These are phyloP conservation scores for Actenoides lindsayi DNA, from an alignment of 2,113 vertebrate species.

Conservation along the genomic window DNA sequence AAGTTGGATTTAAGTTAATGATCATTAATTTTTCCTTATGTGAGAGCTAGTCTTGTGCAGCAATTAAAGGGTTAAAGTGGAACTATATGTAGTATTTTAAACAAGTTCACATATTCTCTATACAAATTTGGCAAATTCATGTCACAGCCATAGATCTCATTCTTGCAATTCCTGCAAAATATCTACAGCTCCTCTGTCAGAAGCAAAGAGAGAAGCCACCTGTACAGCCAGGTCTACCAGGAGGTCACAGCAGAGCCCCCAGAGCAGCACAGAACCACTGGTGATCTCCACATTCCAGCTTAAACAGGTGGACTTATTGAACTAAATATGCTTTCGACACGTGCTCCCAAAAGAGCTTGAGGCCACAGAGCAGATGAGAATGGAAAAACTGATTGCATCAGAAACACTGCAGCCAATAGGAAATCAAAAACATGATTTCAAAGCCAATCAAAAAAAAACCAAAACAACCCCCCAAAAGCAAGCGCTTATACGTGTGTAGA, in stretches of 20 bases:
- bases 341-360: constrained; percentile 17
- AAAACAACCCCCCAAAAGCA: constrained; percentile 42
- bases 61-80: not conserved
- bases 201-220: not conserved
- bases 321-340: constrained; percentile 2
- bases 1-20: constrained; percentile 8
- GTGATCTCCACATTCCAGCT: not conserved
- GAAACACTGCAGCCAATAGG: constrained; percentile 51
- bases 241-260: not conserved
- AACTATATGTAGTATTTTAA: not conserved
- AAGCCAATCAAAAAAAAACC: constrained; percentile 30
- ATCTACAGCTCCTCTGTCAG: not conserved
- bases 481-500: not conserved
- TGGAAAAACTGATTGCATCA: constrained; percentile 28
- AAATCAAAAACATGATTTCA: constrained; percentile 28
- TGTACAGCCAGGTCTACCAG: not conserved
- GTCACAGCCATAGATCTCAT: constrained; percentile 24
- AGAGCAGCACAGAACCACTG: not conserved
- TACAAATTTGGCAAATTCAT: constrained; percentile 19
- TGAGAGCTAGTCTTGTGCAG: not conserved
- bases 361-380: not conserved
- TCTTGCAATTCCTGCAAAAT: not conserved
- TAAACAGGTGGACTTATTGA: not conserved
- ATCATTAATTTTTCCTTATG: not conserved
- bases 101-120: not conserved